Evolutionary conservation across 2,888 invertebrate genomes (phyloP).

Genomic region (Nomada flava): DNA sequence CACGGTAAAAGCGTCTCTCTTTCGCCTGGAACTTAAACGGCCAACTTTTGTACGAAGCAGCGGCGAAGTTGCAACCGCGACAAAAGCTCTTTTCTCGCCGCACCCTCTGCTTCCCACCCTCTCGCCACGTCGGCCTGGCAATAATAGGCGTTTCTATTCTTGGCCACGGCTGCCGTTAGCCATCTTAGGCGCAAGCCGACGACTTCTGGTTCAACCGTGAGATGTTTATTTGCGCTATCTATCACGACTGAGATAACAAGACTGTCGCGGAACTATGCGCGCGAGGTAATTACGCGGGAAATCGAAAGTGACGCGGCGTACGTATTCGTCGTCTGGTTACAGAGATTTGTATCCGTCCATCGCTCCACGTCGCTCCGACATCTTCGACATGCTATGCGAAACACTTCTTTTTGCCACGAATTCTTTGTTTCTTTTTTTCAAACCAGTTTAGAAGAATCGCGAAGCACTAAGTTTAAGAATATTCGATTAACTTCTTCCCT

Average conservation of each 20-base stretch:
- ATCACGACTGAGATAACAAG: conserved; percentile 70
- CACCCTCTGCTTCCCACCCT: conserved; percentile 22
- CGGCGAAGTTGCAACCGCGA: conserved; percentile 43
- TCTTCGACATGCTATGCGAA: not conserved
- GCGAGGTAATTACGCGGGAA: conserved; percentile 64
- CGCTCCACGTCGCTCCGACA: not conserved
- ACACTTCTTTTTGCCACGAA: too few relatives aligned
- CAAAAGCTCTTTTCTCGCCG: conserved; percentile 56
- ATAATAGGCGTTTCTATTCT: conserved; percentile 70
- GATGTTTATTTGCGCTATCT: conserved; percentile 73
- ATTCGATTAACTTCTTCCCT: too few relatives aligned
- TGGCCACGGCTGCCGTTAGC: conserved; percentile 59
- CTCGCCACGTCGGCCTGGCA: conserved; percentile 35
- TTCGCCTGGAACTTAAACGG: conserved; percentile 48
- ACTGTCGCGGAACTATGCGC: conserved; percentile 67
- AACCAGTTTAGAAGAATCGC: too few relatives aligned
- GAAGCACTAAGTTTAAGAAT: too few relatives aligned
- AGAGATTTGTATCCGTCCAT: conserved; percentile 18
- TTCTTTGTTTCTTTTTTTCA: too few relatives aligned
- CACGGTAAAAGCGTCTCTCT: conserved; percentile 46
- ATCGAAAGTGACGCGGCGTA: conserved; percentile 67
- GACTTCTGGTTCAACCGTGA: conserved; percentile 65
- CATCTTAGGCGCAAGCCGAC: conserved; percentile 56
- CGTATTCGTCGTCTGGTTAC: not conserved
- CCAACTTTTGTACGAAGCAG: conserved; percentile 48